Conservation (phyloP, 1,140 invertebrate species). For the Drosophila tani region DNA sequence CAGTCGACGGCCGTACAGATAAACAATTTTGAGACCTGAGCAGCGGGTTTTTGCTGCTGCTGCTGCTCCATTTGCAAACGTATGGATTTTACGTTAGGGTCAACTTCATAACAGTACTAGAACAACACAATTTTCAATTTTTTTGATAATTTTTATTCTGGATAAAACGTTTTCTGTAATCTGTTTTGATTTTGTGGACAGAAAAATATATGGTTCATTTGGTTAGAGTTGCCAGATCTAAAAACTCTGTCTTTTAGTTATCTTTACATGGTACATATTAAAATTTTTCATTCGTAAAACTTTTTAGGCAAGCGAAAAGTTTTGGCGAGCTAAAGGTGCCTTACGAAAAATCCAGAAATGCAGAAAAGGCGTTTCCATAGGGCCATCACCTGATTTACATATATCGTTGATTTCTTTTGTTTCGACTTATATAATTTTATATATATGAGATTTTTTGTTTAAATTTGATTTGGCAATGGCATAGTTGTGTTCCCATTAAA, state of each 20-base stretch:
- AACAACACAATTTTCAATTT: slow-evolving; percentile 23
- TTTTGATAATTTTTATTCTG: slow-evolving; percentile 37
- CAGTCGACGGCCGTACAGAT: slow-evolving; percentile 75
- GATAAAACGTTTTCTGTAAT: slow-evolving; percentile 16
- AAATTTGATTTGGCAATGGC: too few relatives aligned
- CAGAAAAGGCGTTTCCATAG: too few relatives aligned
- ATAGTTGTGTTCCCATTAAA: too few relatives aligned
- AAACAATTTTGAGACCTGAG: slow-evolving; percentile 79
- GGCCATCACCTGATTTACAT: too few relatives aligned
- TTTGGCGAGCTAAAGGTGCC: too few relatives aligned
- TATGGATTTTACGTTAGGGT: slow-evolving; percentile 17
- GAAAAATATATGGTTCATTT: slow-evolving; percentile 60
- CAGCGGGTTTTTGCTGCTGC: slow-evolving; percentile 69
- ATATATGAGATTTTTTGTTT: too few relatives aligned
- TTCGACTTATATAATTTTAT: too few relatives aligned
- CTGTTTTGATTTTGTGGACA: slow-evolving; percentile 60
- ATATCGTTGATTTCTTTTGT: too few relatives aligned
- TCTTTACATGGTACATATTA: too few relatives aligned
- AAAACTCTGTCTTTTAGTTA: neutral
- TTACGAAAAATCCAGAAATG: too few relatives aligned
- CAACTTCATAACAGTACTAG: slow-evolving; percentile 43
- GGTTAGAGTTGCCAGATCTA: neutral
- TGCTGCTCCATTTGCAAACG: slow-evolving; percentile 73
- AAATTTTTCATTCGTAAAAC: too few relatives aligned
- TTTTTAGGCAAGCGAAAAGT: too few relatives aligned